These are phyloP conservation scores for Cephalopholis sonnerati DNA, from an alignment of 2,113 vertebrate species.

Conservation along the genomic window DNA sequence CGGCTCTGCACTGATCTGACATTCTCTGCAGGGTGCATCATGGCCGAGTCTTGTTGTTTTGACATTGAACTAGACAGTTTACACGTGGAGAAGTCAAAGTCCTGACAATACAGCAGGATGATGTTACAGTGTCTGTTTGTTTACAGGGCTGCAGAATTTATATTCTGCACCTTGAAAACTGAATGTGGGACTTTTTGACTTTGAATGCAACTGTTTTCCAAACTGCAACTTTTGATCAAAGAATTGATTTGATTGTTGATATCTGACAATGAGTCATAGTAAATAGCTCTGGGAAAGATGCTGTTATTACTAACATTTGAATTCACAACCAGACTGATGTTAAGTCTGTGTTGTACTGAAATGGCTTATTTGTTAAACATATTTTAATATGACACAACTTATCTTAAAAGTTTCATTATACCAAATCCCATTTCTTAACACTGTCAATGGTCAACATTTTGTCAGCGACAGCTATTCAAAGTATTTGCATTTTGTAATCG, in stretches of 20 bases:
- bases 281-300: too few relatives aligned
- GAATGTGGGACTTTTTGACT: background rate
- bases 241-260: background rate
- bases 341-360: background rate
- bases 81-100: background rate
- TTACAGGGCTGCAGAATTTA: background rate
- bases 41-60: background rate
- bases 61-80: background rate
- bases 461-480: background rate
- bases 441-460: background rate
- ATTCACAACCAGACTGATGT: background rate
- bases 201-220: background rate
- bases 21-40: background rate
- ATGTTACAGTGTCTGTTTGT: too few relatives aligned
- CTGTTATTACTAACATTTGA: too few relatives aligned
- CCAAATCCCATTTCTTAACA: too few relatives aligned
- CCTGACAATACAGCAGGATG: too few relatives aligned
- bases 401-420: background rate
- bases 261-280: background rate
- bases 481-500: constrained; percentile 1
- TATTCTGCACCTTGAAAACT: background rate
- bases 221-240: background rate
- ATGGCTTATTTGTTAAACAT: background rate
- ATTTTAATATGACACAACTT: background rate
- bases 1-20: background rate